Percentiles rank a stretch among this genome's conserved stretches.
Conservation (phyloP, 2,113 vertebrate genomes). For the Neogobius melanostomus region DNA sequence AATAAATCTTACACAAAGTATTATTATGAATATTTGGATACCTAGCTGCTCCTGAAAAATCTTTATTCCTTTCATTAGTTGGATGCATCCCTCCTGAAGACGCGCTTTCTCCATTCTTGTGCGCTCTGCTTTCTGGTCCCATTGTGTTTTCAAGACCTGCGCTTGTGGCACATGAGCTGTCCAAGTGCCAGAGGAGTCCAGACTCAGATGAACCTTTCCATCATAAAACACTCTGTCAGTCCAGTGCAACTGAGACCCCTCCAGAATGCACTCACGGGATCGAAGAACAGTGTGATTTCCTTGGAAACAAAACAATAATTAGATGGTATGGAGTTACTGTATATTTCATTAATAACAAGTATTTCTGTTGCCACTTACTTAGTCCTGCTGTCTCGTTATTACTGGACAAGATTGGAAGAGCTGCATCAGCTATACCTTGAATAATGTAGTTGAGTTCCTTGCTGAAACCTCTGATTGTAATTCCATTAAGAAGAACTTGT, state of each 20-base stretch:
- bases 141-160: slow-evolving; percentile 30
- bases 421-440: background rate
- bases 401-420: background rate
- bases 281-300: slow-evolving; percentile 49
- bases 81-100: slow-evolving; percentile 52
- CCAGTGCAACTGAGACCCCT: slow-evolving; percentile 52
- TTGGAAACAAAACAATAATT: background rate
- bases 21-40: background rate
- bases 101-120: slow-evolving; percentile 20
- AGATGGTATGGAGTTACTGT: too few species aligned
- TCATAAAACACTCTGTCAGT: slow-evolving; percentile 52
- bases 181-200: slow-evolving; percentile 48
- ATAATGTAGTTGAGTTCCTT: slow-evolving; percentile 32
- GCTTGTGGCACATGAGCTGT: slow-evolving; percentile 35
- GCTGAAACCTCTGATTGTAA: slow-evolving; percentile 5
- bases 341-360: too few species aligned
- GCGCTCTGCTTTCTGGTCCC: slow-evolving; percentile 34
- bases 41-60: slow-evolving; percentile 43
- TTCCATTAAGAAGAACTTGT: slow-evolving; percentile 57
- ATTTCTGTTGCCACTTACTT: slow-evolving; percentile 37
- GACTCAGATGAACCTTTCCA: slow-evolving; percentile 46
- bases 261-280: slow-evolving; percentile 58
- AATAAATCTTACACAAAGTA: background rate
- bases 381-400: slow-evolving; percentile 25
- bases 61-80: slow-evolving; percentile 48